phyloP scores from a whole-genome alignment of 30 jellyfish, hydroid and myxozoan species.

The Calvadosia cruxmelitensis region DNA sequence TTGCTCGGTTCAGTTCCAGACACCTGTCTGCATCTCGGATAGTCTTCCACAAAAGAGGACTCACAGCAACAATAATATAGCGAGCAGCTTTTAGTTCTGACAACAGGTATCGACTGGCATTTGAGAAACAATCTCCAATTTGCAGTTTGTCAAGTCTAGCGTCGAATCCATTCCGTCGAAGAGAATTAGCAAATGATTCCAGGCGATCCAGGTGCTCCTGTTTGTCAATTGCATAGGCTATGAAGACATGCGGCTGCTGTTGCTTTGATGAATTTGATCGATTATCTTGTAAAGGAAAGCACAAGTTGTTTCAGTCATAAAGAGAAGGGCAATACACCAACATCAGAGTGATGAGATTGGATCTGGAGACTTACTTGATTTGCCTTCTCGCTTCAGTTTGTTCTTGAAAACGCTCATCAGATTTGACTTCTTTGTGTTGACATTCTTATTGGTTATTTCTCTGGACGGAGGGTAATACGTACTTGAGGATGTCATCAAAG shows the following conservation, averaged over 20 bases:
- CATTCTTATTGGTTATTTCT: background rate
- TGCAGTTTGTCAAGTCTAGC: background rate
- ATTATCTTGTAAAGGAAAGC: background rate
- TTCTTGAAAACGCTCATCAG: background rate
- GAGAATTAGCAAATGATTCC: background rate
- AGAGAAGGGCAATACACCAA: too few species aligned
- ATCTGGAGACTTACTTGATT: background rate
- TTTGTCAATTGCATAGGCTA: background rate
- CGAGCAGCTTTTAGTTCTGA: background rate
- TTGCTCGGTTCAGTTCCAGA: background rate
- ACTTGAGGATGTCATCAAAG: too few species aligned
- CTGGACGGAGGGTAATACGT: background rate
- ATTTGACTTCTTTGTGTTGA: background rate
- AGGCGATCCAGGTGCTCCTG: background rate
- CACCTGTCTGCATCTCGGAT: background rate
- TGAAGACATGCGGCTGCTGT: background rate
- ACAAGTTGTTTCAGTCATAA: background rate
- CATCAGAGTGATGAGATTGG: too few species aligned
- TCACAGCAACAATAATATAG: background rate
- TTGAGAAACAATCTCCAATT: background rate
- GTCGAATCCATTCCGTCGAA: background rate
- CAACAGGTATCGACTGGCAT: background rate
- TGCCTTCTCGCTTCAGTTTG: background rate
- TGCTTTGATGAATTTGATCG: background rate
- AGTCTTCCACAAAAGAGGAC: background rate